Percentiles rank a stretch among this genome's conserved stretches.
These are phyloP conservation scores for Megalurothrips usitatus DNA, from an alignment of 2,888 invertebrate genomes.

Conservation along the genomic window DNA sequence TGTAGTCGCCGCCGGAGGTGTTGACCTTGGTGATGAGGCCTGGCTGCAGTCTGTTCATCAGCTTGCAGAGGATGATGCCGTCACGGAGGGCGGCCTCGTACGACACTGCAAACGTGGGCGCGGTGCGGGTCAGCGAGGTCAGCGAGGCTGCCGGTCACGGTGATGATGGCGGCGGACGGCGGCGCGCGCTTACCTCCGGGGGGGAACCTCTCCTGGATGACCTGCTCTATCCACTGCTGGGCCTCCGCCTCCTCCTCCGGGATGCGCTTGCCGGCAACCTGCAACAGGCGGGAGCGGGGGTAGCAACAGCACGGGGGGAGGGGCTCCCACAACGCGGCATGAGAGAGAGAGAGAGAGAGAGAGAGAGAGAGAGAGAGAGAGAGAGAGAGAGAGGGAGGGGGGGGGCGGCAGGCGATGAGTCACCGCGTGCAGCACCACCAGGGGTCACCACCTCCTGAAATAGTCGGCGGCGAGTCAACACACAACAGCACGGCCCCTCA, in stretches of 20 bases:
- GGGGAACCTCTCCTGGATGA: constrained; percentile 73
- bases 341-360: too few species aligned
- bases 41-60: constrained; percentile 84
- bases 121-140: not conserved
- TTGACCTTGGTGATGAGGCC: constrained; percentile 82
- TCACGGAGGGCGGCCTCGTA: constrained; percentile 79
- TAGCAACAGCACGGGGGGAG: too few species aligned
- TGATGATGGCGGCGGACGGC: not conserved
- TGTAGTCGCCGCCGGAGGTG: constrained; percentile 82
- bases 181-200: constrained; percentile 44
- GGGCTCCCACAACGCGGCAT: too few species aligned
- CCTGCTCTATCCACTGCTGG: constrained; percentile 78
- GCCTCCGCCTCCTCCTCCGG: constrained; percentile 75
- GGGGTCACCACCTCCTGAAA: too few species aligned
- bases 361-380: too few species aligned
- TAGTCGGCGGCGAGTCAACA: too few species aligned
- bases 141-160: not conserved
- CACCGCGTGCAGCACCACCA: too few species aligned
- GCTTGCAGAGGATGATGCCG: constrained; percentile 78
- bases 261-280: constrained; percentile 79
- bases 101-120: constrained; percentile 48
- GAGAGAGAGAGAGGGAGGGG: too few species aligned
- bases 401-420: too few species aligned
- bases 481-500: too few species aligned
- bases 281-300: constrained; percentile 42